phyloP scores from a whole-genome alignment of 2,888 invertebrate species.

The Agelastica alni region DNA sequence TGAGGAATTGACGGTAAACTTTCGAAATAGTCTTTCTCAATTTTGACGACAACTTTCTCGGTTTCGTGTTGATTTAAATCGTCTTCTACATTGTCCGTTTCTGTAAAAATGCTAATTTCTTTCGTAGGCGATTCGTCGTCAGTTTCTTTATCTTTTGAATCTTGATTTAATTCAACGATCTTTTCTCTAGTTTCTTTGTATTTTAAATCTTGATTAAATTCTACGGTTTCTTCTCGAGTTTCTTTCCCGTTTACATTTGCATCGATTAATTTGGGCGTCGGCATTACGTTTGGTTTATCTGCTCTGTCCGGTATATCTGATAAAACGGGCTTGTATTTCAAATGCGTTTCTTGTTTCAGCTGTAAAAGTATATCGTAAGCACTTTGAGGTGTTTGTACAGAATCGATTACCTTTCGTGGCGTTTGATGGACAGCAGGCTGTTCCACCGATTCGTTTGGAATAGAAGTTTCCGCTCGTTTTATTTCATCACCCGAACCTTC shows the following conservation, averaged over 20 bases:
- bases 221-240: constrained; percentile 3
- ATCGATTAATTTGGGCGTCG: background rate
- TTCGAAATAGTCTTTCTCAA: constrained; percentile 10
- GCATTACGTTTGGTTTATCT: constrained; percentile 5
- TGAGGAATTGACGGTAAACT: constrained; percentile 18
- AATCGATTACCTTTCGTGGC: background rate
- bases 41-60: background rate
- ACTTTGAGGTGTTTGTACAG: background rate
- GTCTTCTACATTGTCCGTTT: background rate
- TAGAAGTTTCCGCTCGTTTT: background rate
- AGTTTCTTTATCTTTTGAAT: background rate
- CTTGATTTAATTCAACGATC: constrained; percentile 1
- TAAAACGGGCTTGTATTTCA: constrained; percentile 38
- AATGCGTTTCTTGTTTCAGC: constrained; percentile 38
- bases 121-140: background rate
- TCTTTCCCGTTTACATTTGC: background rate
- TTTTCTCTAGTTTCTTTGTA: background rate
- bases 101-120: background rate
- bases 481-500: background rate
- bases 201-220: background rate
- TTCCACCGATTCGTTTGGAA: constrained; percentile 7
- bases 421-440: background rate
- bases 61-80: background rate
- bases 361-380: constrained; percentile 30
- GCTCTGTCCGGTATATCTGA: constrained; percentile 24